Evolutionary conservation across 2,113 vertebrate species (phyloP), one percentile per base, ranked within the genome.

Genomic region (Xiphophorus couchianus): DNA sequence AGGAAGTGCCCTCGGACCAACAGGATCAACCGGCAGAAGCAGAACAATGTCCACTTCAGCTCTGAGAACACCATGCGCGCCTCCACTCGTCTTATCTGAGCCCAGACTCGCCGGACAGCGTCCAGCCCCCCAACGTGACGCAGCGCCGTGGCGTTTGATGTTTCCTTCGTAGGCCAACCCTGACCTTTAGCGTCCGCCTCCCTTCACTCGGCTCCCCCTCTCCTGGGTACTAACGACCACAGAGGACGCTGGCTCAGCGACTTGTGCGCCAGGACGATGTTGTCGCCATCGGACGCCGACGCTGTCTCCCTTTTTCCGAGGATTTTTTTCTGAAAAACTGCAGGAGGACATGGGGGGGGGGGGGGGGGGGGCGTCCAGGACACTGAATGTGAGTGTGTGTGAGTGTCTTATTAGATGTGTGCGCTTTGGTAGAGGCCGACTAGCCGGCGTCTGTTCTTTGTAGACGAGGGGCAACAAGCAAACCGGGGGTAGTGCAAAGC

Each of bases 1-100:
- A 99, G 98, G 95, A 99, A 99, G 95, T 99, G 98, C 94, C 98
- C 98, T 81, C 94, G 98, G 93, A 98, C 96, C 93, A 99, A 98
- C 95, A 94, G 98, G 93, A 98, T 99, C 94, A 97, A 98, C 96
- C 96, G 98, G 85, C 98, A 99, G 95, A 99, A 99, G 94, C 97
- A 99, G 92, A 98, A 98, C 92, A 96, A 97, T 91, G 96, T 96
- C 83, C 98, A 99, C 95, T 99, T 99, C 96, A 98, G 97, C 94
- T 96, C 97, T 87, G 98, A 99, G 94, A 99, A 99, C 95, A 99
- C 98, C 69, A 97, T 98, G 90, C 96, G 98, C 94, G 98, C 98
- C 80, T 99, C 98, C 82, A 99, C 98, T 80, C 96, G 98, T 92
- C 95, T 99, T 92, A 99, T 99, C 95, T 99, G 95, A 97, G 81